Evolutionary conservation across 2,797 vertebrate genomes (phyloP).

Genomic region (Ficedula albicollis): DNA sequence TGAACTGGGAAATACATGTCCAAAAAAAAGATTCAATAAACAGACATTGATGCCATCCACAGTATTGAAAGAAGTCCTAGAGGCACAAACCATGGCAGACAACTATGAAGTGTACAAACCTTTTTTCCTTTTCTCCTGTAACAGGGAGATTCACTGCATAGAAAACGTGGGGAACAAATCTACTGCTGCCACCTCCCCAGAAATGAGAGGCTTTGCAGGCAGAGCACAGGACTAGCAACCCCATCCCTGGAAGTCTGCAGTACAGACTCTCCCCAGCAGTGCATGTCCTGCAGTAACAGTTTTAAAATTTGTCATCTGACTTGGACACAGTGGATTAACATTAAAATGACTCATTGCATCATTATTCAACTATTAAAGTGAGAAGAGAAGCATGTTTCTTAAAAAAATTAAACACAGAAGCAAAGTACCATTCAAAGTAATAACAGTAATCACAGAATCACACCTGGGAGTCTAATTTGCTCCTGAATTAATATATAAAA

Average conservation of each 20-base stretch:
- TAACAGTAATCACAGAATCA: background rate
- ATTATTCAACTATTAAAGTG: background rate
- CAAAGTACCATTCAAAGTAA: background rate
- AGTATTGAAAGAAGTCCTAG: background rate
- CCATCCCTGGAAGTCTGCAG: background rate
- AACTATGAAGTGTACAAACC: background rate
- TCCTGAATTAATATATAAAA: background rate
- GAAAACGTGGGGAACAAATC: background rate
- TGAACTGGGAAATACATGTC: background rate
- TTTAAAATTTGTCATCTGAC: slow-evolving; percentile 8
- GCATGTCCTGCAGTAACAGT: background rate
- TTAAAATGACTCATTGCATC: background rate
- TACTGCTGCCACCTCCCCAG: background rate
- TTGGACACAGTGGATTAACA: background rate
- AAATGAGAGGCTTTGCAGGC: background rate
- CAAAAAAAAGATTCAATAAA: background rate
- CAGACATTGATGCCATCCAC: background rate
- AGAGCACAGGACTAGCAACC: background rate
- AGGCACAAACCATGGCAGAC: background rate
- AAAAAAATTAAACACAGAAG: background rate
- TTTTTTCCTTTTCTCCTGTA: background rate
- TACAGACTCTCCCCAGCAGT: background rate
- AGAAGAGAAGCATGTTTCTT: background rate
- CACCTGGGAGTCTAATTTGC: background rate
- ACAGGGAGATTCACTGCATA: background rate